phyloP scores from a whole-genome alignment of 2,888 invertebrate genomes.

The Agrochola macilenta region DNA sequence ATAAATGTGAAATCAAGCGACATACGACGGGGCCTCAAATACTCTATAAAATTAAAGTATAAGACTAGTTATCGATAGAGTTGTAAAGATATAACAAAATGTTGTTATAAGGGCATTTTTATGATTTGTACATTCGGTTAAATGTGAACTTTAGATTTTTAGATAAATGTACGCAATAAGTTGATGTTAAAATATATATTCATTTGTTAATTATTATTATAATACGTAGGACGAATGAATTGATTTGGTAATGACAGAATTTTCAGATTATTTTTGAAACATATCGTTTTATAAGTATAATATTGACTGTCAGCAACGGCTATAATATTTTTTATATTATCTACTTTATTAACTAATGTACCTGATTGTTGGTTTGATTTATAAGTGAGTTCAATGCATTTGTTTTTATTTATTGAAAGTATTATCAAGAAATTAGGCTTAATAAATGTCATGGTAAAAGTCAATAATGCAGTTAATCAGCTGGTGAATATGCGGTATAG shows the following conservation, averaged over 20 bases:
- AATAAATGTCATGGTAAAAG: constrained; percentile 47
- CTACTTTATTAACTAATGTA: constrained; percentile 60
- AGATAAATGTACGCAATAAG: constrained; percentile 60
- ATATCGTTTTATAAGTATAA: constrained; percentile 44
- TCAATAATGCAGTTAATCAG: constrained; percentile 37
- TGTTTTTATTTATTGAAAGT: constrained; percentile 44
- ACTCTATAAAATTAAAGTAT: constrained; percentile 49
- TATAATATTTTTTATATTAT: constrained; percentile 55
- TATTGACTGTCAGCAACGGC: constrained; percentile 57
- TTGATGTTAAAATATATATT: constrained; percentile 55
- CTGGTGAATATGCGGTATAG: not conserved
- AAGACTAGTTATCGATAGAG: constrained; percentile 65
- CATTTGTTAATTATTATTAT: constrained; percentile 53
- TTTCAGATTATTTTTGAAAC: constrained; percentile 44
- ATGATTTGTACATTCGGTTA: constrained; percentile 56
- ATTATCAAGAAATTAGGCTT: constrained; percentile 51
- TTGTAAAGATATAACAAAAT: constrained; percentile 59
- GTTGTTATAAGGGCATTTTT: constrained; percentile 58
- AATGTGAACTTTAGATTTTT: constrained; percentile 46
- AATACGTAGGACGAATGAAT: constrained; percentile 7
- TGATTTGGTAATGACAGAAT: constrained; percentile 27
- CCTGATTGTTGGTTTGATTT: constrained; percentile 66
- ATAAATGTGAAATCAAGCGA: constrained; percentile 5
- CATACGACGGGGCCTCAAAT: constrained; percentile 39
- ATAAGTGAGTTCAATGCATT: constrained; percentile 51